These are phyloP conservation scores for Eira barbara DNA, from an alignment of 2,113 vertebrate species.

Conservation along the genomic window DNA sequence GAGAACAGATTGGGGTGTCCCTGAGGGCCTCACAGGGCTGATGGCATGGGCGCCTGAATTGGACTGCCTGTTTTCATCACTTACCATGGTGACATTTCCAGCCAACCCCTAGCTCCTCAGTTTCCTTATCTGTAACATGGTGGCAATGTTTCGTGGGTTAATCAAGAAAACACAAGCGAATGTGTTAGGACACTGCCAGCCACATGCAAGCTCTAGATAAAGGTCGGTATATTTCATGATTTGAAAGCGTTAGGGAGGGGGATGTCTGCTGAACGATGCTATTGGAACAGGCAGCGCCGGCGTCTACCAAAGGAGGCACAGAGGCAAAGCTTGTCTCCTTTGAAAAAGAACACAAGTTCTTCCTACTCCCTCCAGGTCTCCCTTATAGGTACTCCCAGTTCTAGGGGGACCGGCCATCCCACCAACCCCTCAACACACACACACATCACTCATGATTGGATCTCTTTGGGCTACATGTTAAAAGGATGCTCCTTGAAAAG, in stretches of 20 bases:
- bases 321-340: rapidly evolving
- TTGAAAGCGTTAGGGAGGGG: not conserved
- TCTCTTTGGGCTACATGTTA: not conserved
- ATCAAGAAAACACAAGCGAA: not conserved
- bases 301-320: not conserved
- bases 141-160: not conserved
- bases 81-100: not conserved
- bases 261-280: not conserved
- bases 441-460: not conserved
- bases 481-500: not conserved
- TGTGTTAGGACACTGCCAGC: not conserved
- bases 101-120: not conserved
- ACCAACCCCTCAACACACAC: too few relatives aligned
- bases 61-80: not conserved
- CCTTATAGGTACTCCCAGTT: not conserved
- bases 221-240: not conserved
- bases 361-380: not conserved
- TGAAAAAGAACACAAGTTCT: not conserved
- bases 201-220: not conserved
- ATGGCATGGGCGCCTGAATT: rapidly evolving
- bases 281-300: not conserved
- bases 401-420: rapidly evolving
- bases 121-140: not conserved
- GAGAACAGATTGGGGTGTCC: not conserved
- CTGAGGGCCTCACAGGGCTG: too few relatives aligned